These are phyloP conservation scores for Eumerus sabulonum DNA, from an alignment of 2,888 invertebrate genomes.

Conservation along the genomic window DNA sequence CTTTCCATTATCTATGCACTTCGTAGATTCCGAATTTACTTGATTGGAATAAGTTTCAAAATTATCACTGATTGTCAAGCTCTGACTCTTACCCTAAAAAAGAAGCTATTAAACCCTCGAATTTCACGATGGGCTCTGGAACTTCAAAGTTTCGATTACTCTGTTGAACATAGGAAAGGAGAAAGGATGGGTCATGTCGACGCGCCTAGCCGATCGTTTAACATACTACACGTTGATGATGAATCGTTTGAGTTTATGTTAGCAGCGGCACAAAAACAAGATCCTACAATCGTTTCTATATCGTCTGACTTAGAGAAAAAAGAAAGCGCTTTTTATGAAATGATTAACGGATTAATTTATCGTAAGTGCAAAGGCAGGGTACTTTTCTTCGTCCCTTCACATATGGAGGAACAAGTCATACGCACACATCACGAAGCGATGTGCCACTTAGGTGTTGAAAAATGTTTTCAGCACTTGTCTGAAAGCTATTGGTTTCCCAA, in stretches of 20 bases:
- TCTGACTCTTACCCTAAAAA: conserved; percentile 65
- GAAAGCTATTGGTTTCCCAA: conserved; percentile 72
- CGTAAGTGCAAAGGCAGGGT: conserved; percentile 4
- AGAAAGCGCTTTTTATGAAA: conserved; percentile 12
- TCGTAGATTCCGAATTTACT: conserved; percentile 20
- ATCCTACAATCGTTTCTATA: conserved; percentile 10
- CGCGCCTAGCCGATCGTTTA: conserved; percentile 69
- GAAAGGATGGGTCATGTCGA: conserved; percentile 72
- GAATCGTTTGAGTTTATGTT: conserved; percentile 28
- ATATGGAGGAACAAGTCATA: conserved; percentile 59
- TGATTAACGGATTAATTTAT: conserved; percentile 20
- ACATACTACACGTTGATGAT: conserved; percentile 30
- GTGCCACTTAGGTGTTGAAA: conserved; percentile 72
- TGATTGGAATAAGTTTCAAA: conserved; percentile 66
- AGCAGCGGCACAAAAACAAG: conserved; percentile 33
- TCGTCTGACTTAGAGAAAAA: conserved; percentile 1
- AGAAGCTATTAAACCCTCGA: conserved; percentile 64
- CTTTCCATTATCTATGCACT: conserved; percentile 27
- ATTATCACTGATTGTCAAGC: conserved; percentile 71
- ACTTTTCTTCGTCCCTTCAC: conserved; percentile 13
- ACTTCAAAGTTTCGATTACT: conserved; percentile 64
- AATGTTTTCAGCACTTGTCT: conserved; percentile 64
- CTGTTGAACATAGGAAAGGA: conserved; percentile 63
- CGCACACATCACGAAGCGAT: conserved; percentile 34
- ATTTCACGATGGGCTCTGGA: conserved; percentile 65